Evolutionary conservation across 1,140 invertebrate species (phyloP).

Genomic region (Scylla paramamosain): DNA sequence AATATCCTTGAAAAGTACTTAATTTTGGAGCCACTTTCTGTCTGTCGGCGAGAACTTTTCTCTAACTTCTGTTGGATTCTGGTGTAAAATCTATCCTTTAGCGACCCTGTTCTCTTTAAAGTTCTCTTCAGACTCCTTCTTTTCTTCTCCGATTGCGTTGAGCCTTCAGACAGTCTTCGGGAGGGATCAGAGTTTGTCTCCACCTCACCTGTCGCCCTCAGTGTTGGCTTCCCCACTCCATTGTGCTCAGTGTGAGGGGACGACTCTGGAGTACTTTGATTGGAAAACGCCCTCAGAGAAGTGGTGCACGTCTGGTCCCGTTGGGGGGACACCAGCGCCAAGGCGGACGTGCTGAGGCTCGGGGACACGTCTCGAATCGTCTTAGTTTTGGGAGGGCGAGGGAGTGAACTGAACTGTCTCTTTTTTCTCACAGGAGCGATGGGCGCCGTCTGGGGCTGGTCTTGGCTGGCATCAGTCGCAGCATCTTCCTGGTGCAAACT

Average conservation of each 20-base stretch:
- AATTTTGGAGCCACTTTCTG: neutral
- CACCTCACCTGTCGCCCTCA: neutral
- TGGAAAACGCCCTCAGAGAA: neutral
- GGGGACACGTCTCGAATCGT: neutral
- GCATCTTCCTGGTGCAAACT: neutral
- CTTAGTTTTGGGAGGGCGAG: slow-evolving; percentile 34
- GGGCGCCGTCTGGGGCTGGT: neutral
- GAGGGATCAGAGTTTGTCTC: neutral
- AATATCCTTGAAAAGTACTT: slow-evolving; percentile 54
- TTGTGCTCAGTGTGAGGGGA: neutral
- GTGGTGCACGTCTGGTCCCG: neutral
- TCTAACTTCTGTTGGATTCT: slow-evolving; percentile 38
- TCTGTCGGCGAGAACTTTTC: neutral
- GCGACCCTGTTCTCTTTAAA: slow-evolving; percentile 43
- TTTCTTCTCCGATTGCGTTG: neutral
- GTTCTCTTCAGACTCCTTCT: neutral
- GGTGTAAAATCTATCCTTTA: slow-evolving; percentile 36
- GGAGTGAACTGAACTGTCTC: slow-evolving; percentile 51
- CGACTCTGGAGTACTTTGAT: neutral
- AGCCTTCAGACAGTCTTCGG: neutral
- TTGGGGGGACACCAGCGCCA: neutral
- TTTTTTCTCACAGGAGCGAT: slow-evolving; percentile 39
- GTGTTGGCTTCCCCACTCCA: neutral
- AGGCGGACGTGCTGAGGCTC: slow-evolving; percentile 6
- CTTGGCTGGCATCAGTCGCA: neutral